Conservation (phyloP, 2,113 vertebrate genomes). For the Ovibos moschatus region DNA sequence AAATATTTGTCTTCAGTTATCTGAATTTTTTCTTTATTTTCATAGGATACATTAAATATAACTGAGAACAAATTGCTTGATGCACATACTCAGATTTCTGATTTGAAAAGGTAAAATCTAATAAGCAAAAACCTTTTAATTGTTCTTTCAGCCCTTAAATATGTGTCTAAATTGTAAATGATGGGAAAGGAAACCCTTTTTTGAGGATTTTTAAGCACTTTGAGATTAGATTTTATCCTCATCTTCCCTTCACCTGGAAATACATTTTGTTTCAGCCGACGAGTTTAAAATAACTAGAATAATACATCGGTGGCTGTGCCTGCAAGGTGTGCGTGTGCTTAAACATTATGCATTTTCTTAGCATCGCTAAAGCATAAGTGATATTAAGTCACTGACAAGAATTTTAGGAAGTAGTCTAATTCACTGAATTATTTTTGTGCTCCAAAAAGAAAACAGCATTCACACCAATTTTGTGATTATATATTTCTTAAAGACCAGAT, state of each 20-base stretch:
- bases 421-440: not conserved
- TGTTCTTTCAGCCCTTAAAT: not conserved
- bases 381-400: not conserved
- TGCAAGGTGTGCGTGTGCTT: not conserved
- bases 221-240: not conserved
- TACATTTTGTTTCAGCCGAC: not conserved
- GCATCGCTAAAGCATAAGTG: not conserved
- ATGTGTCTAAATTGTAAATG: not conserved
- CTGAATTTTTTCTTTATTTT: conserved; percentile 47
- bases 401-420: not conserved
- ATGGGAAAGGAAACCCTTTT: not conserved
- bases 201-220: not conserved
- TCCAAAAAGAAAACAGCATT: not conserved
- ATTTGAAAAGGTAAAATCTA: conserved; percentile 92
- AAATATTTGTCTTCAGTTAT: not conserved
- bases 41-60: conserved; percentile 88
- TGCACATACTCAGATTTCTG: conserved; percentile 89
- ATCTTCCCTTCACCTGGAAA: not conserved
- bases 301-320: not conserved
- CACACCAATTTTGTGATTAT: not conserved
- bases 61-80: conserved; percentile 92
- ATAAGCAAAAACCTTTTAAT: not conserved
- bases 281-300: not conserved
- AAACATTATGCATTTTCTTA: not conserved
- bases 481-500: not conserved